Base-by-base conservation (phyloP, 2,888 invertebrate genomes). In the Metellina segmentata region DNA sequence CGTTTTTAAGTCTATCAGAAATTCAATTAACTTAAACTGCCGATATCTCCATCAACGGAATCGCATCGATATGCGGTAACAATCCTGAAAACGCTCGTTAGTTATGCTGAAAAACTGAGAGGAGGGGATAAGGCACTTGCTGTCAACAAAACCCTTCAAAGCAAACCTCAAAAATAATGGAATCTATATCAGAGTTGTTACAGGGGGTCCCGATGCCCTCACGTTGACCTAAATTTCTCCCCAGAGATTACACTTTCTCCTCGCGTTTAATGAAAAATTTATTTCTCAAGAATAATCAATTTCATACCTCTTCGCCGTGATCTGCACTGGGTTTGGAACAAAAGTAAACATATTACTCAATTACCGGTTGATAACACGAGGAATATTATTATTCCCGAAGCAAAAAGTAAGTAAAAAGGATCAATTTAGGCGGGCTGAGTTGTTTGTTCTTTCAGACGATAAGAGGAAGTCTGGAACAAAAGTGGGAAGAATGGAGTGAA, bases 341-440 rank as follows among this genome's bases (percentile, higher is more conserved):
- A 88, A 88, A 88, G 81, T 53, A 82, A 88, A 88, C 88, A 88
- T 82, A 88, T 88, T 81, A 88, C 88, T 88, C 88, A 88, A 88
- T 88, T 81, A 88, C 72, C 16, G 20, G 69, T 13, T 75, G 85
- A 78, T 86, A 81, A n/a, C n/a, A 81, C 52, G 20, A 78, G 74
- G 81, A 81, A 70, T 88, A 82, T 82, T 74, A 88, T 81, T 81
- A 88, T 69, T 82, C 81, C 49, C n/a, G 6, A 11, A n/a, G 52
- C 0, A 52, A 20, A 61, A 51, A 74, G n/a, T 13, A 52, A 85
- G 74, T 74, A 85, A 48, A 72, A 52, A 20, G 9, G 77, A 51
- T 61, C 53, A 85, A 85, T 48, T 51, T 86, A 77, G 78, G 75
- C 70, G 53, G 7, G 75, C 9, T n/a, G 61, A 34, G 69, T 78